phyloP scores from a whole-genome alignment of 2,797 vertebrate species.

The Poecilia picta region DNA sequence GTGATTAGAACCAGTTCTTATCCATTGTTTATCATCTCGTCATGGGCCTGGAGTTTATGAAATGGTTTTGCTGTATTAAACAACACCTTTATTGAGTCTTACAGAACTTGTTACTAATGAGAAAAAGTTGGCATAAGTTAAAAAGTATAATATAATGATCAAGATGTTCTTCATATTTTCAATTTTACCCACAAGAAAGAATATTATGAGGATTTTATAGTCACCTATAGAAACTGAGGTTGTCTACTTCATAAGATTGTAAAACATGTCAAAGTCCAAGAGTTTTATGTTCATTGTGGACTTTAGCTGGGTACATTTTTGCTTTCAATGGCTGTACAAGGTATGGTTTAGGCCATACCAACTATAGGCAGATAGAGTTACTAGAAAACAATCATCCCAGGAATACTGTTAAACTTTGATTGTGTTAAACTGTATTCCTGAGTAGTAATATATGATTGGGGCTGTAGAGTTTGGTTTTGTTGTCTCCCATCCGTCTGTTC shows the following conservation, averaged over 20 bases:
- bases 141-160: neutral
- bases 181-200: neutral
- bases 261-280: neutral
- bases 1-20: neutral
- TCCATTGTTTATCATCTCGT: neutral
- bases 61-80: neutral
- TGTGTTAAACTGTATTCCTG: neutral
- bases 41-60: neutral
- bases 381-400: neutral
- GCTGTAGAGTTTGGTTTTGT: neutral
- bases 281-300: neutral
- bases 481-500: neutral
- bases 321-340: neutral
- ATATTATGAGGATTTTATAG: neutral
- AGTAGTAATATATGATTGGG: neutral
- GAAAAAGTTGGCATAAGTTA: neutral
- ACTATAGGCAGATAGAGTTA: neutral
- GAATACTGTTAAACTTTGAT: neutral
- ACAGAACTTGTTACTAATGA: neutral
- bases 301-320: neutral
- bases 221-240: neutral
- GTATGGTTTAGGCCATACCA: neutral
- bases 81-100: neutral
- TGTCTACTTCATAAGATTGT: neutral
- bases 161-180: neutral